phyloP scores from a whole-genome alignment of 2,888 invertebrate species.

The Perithous albicinctus region DNA sequence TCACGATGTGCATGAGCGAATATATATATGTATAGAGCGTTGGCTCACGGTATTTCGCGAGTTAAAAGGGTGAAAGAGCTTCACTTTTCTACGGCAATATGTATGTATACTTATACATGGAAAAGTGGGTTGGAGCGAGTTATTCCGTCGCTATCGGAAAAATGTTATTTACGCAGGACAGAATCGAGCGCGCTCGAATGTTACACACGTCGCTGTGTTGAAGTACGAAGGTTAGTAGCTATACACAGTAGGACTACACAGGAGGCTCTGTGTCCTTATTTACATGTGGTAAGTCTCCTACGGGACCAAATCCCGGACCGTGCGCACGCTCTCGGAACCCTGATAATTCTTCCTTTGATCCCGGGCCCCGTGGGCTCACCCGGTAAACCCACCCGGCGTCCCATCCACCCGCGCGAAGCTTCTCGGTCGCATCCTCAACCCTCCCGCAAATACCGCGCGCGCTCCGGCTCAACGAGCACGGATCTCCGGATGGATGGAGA shows the following conservation, averaged over 20 bases:
- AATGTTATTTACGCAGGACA: slow-evolving; percentile 83
- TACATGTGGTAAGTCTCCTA: slow-evolving; percentile 85
- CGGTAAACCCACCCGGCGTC: slow-evolving; percentile 57
- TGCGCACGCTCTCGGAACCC: slow-evolving; percentile 78
- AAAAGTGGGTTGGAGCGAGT: slow-evolving; percentile 44
- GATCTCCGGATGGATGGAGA: slow-evolving; percentile 69
- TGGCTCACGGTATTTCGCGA: slow-evolving; percentile 16
- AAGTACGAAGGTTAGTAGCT: slow-evolving; percentile 8
- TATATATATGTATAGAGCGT: neutral
- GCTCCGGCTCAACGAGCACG: slow-evolving; percentile 75
- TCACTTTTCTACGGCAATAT: slow-evolving; percentile 18
- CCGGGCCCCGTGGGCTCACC: slow-evolving; percentile 81
- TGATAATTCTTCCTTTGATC: slow-evolving; percentile 85
- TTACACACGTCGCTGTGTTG: slow-evolving; percentile 9
- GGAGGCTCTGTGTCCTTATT: slow-evolving; percentile 83
- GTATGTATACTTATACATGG: slow-evolving; percentile 8
- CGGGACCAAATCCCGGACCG: slow-evolving; percentile 84
- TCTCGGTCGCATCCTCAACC: slow-evolving; percentile 58
- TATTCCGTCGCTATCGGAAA: slow-evolving; percentile 80
- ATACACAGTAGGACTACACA: slow-evolving; percentile 27
- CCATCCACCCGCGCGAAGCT: slow-evolving; percentile 63
- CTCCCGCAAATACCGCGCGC: slow-evolving; percentile 60
- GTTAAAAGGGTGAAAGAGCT: slow-evolving; percentile 35
- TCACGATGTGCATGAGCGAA: neutral
- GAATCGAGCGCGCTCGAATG: slow-evolving; percentile 60